phyloP scores from a whole-genome alignment of 2,888 invertebrate species.

The Asteroscopus sphinx region DNA sequence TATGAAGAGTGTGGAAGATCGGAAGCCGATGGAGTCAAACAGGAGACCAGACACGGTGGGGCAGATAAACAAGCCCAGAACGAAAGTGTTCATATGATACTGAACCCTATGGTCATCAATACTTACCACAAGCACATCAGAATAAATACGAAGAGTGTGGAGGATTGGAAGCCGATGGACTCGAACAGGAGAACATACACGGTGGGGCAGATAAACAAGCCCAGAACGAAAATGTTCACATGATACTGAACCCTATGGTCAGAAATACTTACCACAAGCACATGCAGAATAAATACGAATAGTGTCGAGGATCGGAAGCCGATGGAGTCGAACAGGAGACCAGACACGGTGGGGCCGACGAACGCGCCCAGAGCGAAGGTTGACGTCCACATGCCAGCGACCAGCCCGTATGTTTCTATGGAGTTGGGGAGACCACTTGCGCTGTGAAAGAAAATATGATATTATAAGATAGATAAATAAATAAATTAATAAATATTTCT shows the following conservation, averaged over 20 bases:
- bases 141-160: constrained; percentile 92
- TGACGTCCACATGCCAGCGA: constrained; percentile 97
- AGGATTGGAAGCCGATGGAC: constrained; percentile 92
- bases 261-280: constrained; percentile 90
- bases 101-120: too few species aligned
- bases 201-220: constrained; percentile 93
- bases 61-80: constrained; percentile 96
- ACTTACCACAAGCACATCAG: constrained; percentile 92
- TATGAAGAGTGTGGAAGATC: constrained; percentile 92
- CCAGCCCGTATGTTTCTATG: constrained; percentile 96
- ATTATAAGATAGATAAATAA: too few species aligned
- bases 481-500: too few species aligned
- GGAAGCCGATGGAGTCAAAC: constrained; percentile 93
- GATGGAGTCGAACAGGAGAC: constrained; percentile 92
- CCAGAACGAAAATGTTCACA: constrained; percentile 93
- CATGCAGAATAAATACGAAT: constrained; percentile 92
- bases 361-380: constrained; percentile 97
- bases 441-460: constrained; percentile 80
- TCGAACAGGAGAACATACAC: constrained; percentile 94
- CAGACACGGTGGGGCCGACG: constrained; percentile 94
- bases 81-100: too few species aligned
- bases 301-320: constrained; percentile 93
- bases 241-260: too few species aligned
- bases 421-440: constrained; percentile 94
- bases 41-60: constrained; percentile 94